Conservation (phyloP, 2,888 invertebrate genomes). For the Hypomecis punctinalis region DNA sequence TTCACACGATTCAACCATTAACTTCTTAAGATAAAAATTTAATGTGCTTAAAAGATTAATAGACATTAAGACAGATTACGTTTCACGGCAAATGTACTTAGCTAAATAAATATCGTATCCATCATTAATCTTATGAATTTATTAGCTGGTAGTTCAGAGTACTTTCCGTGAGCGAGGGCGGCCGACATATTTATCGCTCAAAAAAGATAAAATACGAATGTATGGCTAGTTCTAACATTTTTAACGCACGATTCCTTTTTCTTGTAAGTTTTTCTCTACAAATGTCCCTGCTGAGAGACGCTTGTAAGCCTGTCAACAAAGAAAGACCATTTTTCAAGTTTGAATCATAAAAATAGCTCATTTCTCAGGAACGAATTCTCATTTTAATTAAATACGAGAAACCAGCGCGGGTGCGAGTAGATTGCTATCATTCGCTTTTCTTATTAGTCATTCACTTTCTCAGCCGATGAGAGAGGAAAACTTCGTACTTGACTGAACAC, state of each 20-base stretch:
- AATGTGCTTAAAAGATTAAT: constrained; percentile 75
- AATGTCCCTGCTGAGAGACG: constrained; percentile 62
- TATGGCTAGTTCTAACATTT: constrained; percentile 66
- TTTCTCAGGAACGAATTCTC: constrained; percentile 43
- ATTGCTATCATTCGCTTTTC: constrained; percentile 75
- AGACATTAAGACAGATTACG: constrained; percentile 72
- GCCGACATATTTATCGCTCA: constrained; percentile 74
- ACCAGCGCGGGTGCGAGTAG: constrained; percentile 54
- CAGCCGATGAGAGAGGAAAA: constrained; percentile 67
- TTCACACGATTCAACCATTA: constrained; percentile 61
- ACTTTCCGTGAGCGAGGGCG: constrained; percentile 71
- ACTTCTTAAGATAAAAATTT: constrained; percentile 57
- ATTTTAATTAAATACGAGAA: constrained; percentile 71
- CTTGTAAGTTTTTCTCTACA: constrained; percentile 50
- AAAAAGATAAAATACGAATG: constrained; percentile 71
- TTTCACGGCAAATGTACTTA: constrained; percentile 74
- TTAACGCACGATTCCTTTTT: constrained; percentile 61
- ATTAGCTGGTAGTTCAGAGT: constrained; percentile 69
- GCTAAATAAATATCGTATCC: constrained; percentile 76
- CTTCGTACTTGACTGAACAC: constrained; percentile 69
- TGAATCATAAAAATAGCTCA: constrained; percentile 38
- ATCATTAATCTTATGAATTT: constrained; percentile 80
- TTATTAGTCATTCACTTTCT: constrained; percentile 74
- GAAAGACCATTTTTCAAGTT: constrained; percentile 49
- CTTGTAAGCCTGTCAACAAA: constrained; percentile 63